Percentiles rank a stretch among this genome's conserved stretches.
phyloP scores from a whole-genome alignment of 1,140 invertebrate species.

The Chelonus insularis region DNA sequence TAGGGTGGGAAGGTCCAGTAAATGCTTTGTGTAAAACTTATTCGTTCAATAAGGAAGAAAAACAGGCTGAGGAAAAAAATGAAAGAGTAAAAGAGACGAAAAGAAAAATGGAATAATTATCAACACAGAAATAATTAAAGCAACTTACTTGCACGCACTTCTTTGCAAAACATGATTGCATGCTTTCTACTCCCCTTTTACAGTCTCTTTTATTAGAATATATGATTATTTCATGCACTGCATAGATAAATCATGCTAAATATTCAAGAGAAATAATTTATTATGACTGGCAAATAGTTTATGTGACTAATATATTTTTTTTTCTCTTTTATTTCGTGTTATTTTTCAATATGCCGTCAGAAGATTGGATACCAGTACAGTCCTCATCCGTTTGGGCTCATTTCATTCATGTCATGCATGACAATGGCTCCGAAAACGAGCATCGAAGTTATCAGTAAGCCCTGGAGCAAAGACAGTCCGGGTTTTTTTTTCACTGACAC shows the following conservation, averaged over 20 bases:
- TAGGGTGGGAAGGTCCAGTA: neutral
- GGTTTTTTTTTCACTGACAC: constrained; percentile 22
- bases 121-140: neutral
- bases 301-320: neutral
- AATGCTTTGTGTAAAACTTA: too few relatives aligned
- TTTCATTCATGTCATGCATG: constrained; percentile 22
- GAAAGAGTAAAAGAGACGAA: too few relatives aligned
- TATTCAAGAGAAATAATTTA: neutral
- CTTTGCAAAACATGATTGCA: neutral
- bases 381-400: neutral
- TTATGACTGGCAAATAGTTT: neutral
- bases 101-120: neutral
- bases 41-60: too few relatives aligned
- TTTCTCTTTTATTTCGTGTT: too few relatives aligned
- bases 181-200: neutral
- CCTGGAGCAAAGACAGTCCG: neutral
- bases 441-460: constrained; percentile 11
- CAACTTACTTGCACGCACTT: neutral
- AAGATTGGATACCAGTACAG: neutral
- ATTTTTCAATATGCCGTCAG: constrained; percentile 28
- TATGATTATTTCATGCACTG: constrained; percentile 3
- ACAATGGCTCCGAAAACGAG: constrained; percentile 29
- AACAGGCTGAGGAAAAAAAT: too few relatives aligned
- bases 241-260: neutral
- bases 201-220: neutral